Conservation (phyloP, 2,797 vertebrate genomes). For the Oryzias dopingdopingensis region DNA sequence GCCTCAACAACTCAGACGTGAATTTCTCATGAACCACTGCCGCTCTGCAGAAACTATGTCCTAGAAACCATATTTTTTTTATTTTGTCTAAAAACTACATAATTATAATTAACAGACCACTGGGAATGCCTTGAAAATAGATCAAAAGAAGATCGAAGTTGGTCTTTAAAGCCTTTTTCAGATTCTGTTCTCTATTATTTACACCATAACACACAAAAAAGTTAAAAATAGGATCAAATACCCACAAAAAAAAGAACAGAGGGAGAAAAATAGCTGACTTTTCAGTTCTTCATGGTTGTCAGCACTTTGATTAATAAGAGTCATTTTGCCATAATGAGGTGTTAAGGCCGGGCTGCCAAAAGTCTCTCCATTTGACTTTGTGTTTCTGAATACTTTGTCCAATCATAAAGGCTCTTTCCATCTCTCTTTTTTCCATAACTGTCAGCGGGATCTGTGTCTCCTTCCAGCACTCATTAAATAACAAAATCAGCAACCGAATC, state of each 20-base stretch:
- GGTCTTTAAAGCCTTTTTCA: no score
- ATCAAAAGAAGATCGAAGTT: no score
- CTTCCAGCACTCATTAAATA: slow-evolving; percentile 43
- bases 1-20: no score
- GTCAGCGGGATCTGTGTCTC: slow-evolving; percentile 42
- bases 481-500: slow-evolving; percentile 44
- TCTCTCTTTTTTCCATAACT: slow-evolving; percentile 31
- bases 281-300: slow-evolving; percentile 67
- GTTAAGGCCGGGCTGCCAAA: slow-evolving; percentile 67
- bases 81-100: no score
- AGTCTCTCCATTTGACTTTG: slow-evolving; percentile 64
- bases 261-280: slow-evolving; percentile 46
- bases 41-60: no score
- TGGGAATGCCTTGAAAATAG: no score
- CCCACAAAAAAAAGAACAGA: slow-evolving; percentile 22
- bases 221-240: slow-evolving; percentile 14
- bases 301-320: slow-evolving; percentile 70
- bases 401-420: slow-evolving; percentile 58
- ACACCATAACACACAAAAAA: no score
- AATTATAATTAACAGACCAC: no score
- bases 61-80: no score
- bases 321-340: slow-evolving; percentile 75
- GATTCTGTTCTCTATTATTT: no score
- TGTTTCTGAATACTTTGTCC: slow-evolving; percentile 62
- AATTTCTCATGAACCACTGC: no score